Base-by-base conservation (phyloP, 2,888 invertebrate genomes). In the Lacanobia oleracea region DNA sequence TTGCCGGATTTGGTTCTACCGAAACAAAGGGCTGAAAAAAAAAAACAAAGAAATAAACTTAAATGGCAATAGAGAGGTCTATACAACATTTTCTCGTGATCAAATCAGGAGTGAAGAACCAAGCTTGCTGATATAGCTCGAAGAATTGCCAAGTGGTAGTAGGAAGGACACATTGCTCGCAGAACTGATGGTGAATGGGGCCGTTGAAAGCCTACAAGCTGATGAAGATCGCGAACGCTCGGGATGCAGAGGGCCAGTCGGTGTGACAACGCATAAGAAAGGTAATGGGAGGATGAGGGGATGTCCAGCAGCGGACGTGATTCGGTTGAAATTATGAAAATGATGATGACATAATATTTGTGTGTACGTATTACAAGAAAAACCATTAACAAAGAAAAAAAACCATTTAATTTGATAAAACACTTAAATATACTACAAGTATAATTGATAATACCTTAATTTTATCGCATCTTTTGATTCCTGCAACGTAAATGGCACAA, bases 1-100 rank as follows among this genome's bases (percentile, higher is more conserved):
- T 63, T 63, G 3, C 63, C 63, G 0, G 33, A 37, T 51, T 33
- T 63, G 37, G 50, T 63, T 51, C 2, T n/a, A 8, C 63, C 37
- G 7, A 63, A 63, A 21, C 16, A 10, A 21, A 51, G 9, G 16
- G 9, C 63, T 63, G 50, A 48, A 54, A 59, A 21, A n/a, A 59
- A 21, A 27, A 72, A 56, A 2, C 16, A 45, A 23, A 23, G 6
- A 3, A 7, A 40, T 14, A 40, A 21, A 40, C 14, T 40, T 7
- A 40, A 59, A 40, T 12, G 21, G 21, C n/a, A 8, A 40, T 40
- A 12, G n/a, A 8, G 21, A 37, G 12, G 7, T 40, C 8, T 57
- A n/a, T 18, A 0, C 10, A 6, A 33, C 6, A 33, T 33, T 56
- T 4, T 2, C 18, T 37, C 18, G 56, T 57, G 33, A n/a, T 56